phyloP scores from a whole-genome alignment of 30 jellyfish, hydroid and myxozoan species.

The Cassiopea xamachana region DNA sequence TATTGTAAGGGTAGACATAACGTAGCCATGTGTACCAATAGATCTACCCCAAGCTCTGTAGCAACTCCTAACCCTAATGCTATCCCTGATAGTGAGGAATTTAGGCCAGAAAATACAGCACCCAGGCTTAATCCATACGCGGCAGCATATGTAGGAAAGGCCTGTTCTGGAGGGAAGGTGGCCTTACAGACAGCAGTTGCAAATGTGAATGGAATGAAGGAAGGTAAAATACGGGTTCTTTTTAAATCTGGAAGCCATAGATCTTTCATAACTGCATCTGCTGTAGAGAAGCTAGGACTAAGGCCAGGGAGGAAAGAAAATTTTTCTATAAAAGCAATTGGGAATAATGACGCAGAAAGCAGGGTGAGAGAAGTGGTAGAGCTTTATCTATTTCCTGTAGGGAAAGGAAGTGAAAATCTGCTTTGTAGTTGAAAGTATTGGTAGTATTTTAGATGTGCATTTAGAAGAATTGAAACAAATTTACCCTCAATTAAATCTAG shows the following conservation, averaged over 20 bases:
- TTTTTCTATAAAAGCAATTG: slow-evolving; percentile 41
- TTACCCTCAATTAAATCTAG: slow-evolving; percentile 46
- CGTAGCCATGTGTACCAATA: slow-evolving; percentile 19
- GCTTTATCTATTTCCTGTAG: slow-evolving; percentile 27
- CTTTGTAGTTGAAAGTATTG: slow-evolving; percentile 52
- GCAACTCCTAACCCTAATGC: not conserved
- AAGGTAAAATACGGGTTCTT: slow-evolving; percentile 32
- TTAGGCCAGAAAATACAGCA: not conserved
- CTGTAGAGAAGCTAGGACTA: slow-evolving; percentile 41
- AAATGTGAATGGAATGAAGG: slow-evolving; percentile 41
- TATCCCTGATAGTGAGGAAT: slow-evolving; percentile 28
- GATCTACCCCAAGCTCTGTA: not conserved
- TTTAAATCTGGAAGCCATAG: slow-evolving; percentile 66
- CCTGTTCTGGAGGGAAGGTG: slow-evolving; percentile 38
- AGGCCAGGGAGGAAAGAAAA: slow-evolving; percentile 55
- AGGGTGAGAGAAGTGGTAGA: slow-evolving; percentile 44
- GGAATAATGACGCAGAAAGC: slow-evolving; percentile 17
- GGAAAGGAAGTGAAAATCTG: slow-evolving; percentile 46
- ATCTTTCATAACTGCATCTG: slow-evolving; percentile 37
- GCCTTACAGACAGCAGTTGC: slow-evolving; percentile 64
- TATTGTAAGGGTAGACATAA: slow-evolving; percentile 40
- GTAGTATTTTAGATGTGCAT: slow-evolving; percentile 33
- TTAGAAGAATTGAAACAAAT: slow-evolving; percentile 47
- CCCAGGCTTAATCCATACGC: not conserved
- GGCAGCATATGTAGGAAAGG: slow-evolving; percentile 36